phyloP scores from a whole-genome alignment of 2,113 vertebrate genomes.

The Coturnix japonica region DNA sequence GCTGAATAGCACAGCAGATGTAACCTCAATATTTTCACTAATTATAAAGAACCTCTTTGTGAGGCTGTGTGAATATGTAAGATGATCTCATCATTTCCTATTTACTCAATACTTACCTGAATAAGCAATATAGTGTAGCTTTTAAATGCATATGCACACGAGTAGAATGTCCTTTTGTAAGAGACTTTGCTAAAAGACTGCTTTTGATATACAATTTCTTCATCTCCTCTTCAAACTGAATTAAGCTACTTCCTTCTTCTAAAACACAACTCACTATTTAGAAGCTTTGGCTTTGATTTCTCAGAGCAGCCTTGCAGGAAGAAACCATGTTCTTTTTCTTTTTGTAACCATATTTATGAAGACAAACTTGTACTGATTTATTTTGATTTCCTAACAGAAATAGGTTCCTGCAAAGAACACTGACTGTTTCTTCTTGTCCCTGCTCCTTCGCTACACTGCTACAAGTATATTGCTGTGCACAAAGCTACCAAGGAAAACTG shows the following conservation, averaged over 20 bases:
- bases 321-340: constrained; percentile 74
- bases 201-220: constrained; percentile 77
- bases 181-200: constrained; percentile 70
- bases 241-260: constrained; percentile 78
- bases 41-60: constrained; percentile 79
- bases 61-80: constrained; percentile 74
- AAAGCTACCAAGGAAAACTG: constrained; percentile 68
- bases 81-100: constrained; percentile 83
- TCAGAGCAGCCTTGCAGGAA: constrained; percentile 73
- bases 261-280: constrained; percentile 78
- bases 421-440: constrained; percentile 70
- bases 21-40: constrained; percentile 56
- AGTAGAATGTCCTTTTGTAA: constrained; percentile 79
- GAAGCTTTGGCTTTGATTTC: constrained; percentile 79
- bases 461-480: constrained; percentile 60
- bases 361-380: constrained; percentile 78
- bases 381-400: constrained; percentile 78
- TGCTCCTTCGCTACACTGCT: constrained; percentile 13
- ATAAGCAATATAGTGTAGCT: constrained; percentile 76
- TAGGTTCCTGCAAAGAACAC: constrained; percentile 70
- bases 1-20: constrained; percentile 69
- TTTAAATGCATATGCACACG: constrained; percentile 76
- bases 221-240: constrained; percentile 76
- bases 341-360: constrained; percentile 77
- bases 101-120: constrained; percentile 82